phyloP scores from a whole-genome alignment of 2,113 vertebrate species.

The Archocentrus centrarchus region DNA sequence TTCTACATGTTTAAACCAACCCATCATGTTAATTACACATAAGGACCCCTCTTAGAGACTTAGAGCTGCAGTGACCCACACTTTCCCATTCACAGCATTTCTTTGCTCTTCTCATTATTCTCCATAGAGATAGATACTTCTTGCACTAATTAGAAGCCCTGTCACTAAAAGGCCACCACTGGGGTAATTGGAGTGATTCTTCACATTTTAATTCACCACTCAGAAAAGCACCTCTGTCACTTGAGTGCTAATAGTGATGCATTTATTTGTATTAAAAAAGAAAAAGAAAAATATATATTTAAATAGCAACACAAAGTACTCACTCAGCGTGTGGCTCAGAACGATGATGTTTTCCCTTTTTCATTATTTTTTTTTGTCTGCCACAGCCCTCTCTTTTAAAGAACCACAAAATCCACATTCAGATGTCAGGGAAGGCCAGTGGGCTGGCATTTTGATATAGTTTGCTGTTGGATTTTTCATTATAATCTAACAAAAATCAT shows the following conservation, averaged over 20 bases:
- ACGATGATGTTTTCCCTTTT: not conserved
- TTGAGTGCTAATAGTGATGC: conserved; percentile 67
- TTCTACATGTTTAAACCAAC: conserved; percentile 26
- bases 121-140: conserved; percentile 57
- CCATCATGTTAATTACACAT: conserved; percentile 56
- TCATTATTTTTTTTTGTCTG: not conserved
- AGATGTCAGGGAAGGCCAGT: not conserved
- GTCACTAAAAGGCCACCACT: conserved; percentile 73
- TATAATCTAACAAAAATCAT: not conserved
- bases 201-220: conserved; percentile 75
- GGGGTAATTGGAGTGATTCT: conserved; percentile 76
- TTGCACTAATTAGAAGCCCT: conserved; percentile 71
- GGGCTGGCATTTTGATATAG: not conserved
- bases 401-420: not conserved
- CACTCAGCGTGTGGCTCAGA: not conserved
- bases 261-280: conserved; percentile 58
- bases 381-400: not conserved
- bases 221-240: conserved; percentile 63
- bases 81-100: conserved; percentile 49
- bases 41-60: conserved; percentile 29
- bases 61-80: conserved; percentile 35
- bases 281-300: conserved; percentile 1
- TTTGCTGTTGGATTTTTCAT: not conserved
- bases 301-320: not conserved
- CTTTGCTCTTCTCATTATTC: conserved; percentile 44